Conservation (phyloP, 2,888 invertebrate species). For the Cantharis nigra region DNA sequence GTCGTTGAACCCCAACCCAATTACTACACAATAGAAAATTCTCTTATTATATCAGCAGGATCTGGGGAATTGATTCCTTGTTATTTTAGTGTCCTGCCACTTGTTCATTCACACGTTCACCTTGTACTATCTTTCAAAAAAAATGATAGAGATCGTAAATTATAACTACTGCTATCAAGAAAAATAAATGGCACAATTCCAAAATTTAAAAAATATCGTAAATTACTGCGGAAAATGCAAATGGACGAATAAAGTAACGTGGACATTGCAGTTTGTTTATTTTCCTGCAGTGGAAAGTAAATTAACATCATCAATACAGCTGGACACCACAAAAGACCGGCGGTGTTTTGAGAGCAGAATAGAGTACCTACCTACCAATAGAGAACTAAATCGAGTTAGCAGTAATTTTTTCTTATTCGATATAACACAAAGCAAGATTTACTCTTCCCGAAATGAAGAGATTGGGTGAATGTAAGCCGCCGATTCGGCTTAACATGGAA, state of each 20-base stretch:
- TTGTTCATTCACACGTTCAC: background rate
- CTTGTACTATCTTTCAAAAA: background rate
- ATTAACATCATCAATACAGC: background rate
- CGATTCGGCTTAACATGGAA: background rate
- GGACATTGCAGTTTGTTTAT: background rate
- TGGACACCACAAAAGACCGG: background rate
- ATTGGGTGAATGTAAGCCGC: background rate
- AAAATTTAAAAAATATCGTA: background rate
- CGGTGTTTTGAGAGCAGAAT: background rate
- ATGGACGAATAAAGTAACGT: background rate
- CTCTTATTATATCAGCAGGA: constrained; percentile 4
- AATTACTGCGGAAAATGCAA: background rate
- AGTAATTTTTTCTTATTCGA: background rate
- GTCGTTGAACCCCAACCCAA: constrained; percentile 21
- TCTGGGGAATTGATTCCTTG: constrained; percentile 9
- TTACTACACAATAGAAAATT: constrained; percentile 15
- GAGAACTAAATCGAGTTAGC: background rate
- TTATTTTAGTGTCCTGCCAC: constrained; percentile 8
- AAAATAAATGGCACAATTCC: background rate
- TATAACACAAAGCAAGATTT: background rate
- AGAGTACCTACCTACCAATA: background rate
- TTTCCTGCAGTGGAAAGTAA: background rate
- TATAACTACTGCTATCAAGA: background rate
- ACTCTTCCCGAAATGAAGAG: background rate
- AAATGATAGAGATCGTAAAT: background rate